A percentile compares a stretch with the other conserved stretches of the same genome.
Conservation (phyloP, 2,888 invertebrate species). For the Epicampocera succincta region DNA sequence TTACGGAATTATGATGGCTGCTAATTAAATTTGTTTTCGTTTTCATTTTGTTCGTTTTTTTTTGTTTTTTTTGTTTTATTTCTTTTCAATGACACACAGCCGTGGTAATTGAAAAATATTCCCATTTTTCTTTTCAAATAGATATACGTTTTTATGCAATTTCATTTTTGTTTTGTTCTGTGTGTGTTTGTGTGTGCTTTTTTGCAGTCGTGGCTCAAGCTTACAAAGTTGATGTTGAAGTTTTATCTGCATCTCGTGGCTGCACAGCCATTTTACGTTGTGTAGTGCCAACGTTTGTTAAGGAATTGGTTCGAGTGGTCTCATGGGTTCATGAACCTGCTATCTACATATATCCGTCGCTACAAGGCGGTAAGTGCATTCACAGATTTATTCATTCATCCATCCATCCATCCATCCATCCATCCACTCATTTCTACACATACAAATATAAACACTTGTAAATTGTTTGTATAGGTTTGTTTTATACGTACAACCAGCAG, state of each 20-base stretch:
- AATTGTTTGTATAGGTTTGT: slow-evolving; percentile 13
- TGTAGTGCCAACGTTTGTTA: slow-evolving; percentile 88
- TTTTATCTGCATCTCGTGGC: slow-evolving; percentile 86
- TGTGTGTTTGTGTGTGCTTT: slow-evolving; percentile 22
- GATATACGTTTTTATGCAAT: slow-evolving; percentile 34
- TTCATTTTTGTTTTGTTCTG: slow-evolving; percentile 37
- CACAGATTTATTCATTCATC: slow-evolving; percentile 71
- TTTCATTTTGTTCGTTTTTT: background rate
- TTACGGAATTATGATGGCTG: slow-evolving; percentile 3
- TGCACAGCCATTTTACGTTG: slow-evolving; percentile 88
- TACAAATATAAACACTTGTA: slow-evolving; percentile 57
- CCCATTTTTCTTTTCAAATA: slow-evolving; percentile 12
- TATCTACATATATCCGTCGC: slow-evolving; percentile 88
- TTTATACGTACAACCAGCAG: slow-evolving; percentile 18
- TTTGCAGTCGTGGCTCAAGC: slow-evolving; percentile 87
- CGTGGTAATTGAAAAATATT: background rate
- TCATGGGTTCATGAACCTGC: slow-evolving; percentile 89
- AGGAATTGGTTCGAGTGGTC: slow-evolving; percentile 88
- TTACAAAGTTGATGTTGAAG: slow-evolving; percentile 88
- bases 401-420: slow-evolving; percentile 48
- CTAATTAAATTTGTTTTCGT: slow-evolving; percentile 42
- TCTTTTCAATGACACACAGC: slow-evolving; percentile 1
- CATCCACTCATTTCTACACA: slow-evolving; percentile 32
- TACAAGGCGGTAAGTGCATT: slow-evolving; percentile 86
- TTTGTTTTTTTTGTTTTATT: background rate